Evolutionary conservation across 2,113 vertebrate species (phyloP).

Genomic region (Nyctereutes procyonoides): DNA sequence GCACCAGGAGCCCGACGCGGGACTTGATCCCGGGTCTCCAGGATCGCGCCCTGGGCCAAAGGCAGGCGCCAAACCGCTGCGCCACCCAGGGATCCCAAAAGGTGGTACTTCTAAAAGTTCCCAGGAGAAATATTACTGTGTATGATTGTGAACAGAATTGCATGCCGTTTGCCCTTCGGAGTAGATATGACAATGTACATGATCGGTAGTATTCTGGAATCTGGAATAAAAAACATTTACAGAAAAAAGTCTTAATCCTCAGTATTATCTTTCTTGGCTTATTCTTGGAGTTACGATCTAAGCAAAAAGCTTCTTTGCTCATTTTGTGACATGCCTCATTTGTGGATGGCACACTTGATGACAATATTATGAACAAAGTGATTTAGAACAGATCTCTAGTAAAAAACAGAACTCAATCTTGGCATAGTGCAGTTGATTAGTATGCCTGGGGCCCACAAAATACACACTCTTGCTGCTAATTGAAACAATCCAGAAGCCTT

Average conservation of each 20-base stretch:
- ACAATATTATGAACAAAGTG: constrained; percentile 69
- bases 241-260: constrained; percentile 45
- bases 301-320: constrained; percentile 17
- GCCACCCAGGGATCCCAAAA: neutral
- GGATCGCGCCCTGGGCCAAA: too few species aligned
- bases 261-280: constrained; percentile 27
- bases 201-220: neutral
- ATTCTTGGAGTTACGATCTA: neutral
- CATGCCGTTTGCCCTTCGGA: neutral
- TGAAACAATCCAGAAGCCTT: constrained; percentile 75
- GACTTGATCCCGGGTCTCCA: too few species aligned
- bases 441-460: constrained; percentile 43
- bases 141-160: neutral
- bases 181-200: constrained; percentile 1
- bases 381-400: constrained; percentile 70
- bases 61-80: too few species aligned
- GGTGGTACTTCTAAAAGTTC: constrained; percentile 12
- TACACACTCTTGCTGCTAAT: constrained; percentile 29
- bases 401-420: constrained; percentile 62
- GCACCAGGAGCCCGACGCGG: too few species aligned
- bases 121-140: neutral
- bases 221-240: constrained; percentile 9
- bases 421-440: constrained; percentile 57
- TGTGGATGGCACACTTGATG: constrained; percentile 65
- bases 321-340: neutral